Conservation (phyloP, 2,113 vertebrate species). For the Euleptes europaea region DNA sequence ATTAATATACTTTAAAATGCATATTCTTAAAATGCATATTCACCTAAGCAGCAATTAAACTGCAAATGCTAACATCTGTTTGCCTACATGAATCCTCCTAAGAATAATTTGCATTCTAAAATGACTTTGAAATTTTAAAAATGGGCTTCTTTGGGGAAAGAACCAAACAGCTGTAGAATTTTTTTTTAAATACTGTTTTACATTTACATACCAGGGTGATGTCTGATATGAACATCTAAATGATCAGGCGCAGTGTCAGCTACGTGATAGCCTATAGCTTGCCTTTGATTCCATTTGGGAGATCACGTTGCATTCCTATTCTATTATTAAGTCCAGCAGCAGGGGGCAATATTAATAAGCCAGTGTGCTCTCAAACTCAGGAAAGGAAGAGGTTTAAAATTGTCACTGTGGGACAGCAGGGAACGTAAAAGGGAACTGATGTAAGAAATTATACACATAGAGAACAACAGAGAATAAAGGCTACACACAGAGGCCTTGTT, state of each 20-base stretch:
- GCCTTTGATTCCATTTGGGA: background rate
- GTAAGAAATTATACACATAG: background rate
- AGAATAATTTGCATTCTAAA: background rate
- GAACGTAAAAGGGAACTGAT: background rate
- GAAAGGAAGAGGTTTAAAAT: background rate
- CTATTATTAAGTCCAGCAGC: background rate
- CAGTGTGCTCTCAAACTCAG: background rate
- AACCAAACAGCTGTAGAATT: background rate
- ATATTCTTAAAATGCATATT: background rate
- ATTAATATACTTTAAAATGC: background rate
- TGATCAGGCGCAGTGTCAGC: background rate
- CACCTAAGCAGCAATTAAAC: background rate
- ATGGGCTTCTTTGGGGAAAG: background rate
- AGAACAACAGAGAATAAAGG: background rate
- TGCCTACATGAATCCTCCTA: background rate
- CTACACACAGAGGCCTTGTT: no score
- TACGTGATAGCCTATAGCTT: background rate
- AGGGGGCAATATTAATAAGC: background rate
- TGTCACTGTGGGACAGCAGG: background rate
- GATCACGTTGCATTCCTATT: background rate
- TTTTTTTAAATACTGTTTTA: background rate
- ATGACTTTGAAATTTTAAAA: background rate
- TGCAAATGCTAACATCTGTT: background rate
- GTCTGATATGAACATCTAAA: background rate
- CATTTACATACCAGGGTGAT: background rate